Evolutionary conservation across 2,797 vertebrate genomes (phyloP), one percentile per base, ranked within the genome.

Genomic region (Gastrophryne carolinensis): DNA sequence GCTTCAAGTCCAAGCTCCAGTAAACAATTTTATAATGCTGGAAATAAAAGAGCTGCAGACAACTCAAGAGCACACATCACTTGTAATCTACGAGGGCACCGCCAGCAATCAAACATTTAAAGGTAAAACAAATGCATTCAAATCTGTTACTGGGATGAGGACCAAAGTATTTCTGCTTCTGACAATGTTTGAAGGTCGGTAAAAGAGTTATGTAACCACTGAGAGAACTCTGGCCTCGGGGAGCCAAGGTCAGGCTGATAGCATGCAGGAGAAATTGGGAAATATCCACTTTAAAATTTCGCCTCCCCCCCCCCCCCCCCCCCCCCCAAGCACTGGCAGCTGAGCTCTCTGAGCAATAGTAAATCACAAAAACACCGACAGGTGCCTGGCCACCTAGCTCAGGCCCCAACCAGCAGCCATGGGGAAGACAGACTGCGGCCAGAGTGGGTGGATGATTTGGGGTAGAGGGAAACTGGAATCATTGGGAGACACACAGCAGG

Each of bases 41-140:
- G 21, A 47, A 5, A n/a, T 76, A 21, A 50, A 63, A 17, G 17
- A 56, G 6, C 8, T 76, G 19, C 49, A 34, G 0, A 32, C 39
- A 9, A 39, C 73, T 1, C 4, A 3, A 1, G 34, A 62, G 3
- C 26, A 41, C 2, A 32, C 15, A 19, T 54, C 49, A 8, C 8
- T 76, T 4, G n/a, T 35, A 1, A 26, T 76, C 29, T 76, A 70
- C 3, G 66, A 76, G 10, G 74, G 74, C 13, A 27, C 12, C 12
- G 6, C 65, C 13, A 58, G 21, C 13, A 60, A 50, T 29, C 52
- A 69, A 37, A 53, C 15, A 2, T 30, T 66, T 10, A 66, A 58
- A 73, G 72, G 72, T 73, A 54, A 13, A 19, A 61, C 65, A 54
- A 13, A 19, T n/a, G 8, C 2, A 50, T 17, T 3, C 10, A 15